Conservation (phyloP, 2,888 invertebrate genomes). For the Colletes collaris region DNA sequence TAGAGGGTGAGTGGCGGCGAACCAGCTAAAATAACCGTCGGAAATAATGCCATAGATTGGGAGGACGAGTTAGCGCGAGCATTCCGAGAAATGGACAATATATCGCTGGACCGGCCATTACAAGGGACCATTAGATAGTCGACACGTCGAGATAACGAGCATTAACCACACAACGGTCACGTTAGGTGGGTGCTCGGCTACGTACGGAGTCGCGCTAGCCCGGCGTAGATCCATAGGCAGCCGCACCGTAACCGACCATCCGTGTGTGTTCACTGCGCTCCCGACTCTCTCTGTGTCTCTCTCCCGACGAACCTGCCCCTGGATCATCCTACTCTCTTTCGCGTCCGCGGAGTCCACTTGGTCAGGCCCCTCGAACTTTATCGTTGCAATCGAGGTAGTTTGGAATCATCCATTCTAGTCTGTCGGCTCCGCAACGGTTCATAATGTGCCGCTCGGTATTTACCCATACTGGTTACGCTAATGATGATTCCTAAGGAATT, state of each 20-base stretch:
- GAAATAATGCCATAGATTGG: slow-evolving; percentile 77
- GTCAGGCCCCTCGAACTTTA: slow-evolving; percentile 22
- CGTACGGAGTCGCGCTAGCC: slow-evolving; percentile 60
- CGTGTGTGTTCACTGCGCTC: slow-evolving; percentile 23
- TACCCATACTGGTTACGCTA: slow-evolving; percentile 20
- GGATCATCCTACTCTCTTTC: not conserved
- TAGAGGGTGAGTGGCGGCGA: slow-evolving; percentile 25
- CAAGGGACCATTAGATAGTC: slow-evolving; percentile 82
- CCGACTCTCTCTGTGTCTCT: not conserved
- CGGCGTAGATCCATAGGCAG: slow-evolving; percentile 61
- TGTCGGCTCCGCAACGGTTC: slow-evolving; percentile 13
- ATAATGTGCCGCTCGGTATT: slow-evolving; percentile 18
- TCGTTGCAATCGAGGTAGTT: slow-evolving; percentile 22
- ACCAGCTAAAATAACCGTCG: slow-evolving; percentile 78
- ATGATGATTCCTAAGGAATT: slow-evolving; percentile 28
- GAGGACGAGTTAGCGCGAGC: slow-evolving; percentile 74
- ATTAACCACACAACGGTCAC: slow-evolving; percentile 80
- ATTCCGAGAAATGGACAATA: slow-evolving; percentile 80
- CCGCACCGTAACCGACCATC: slow-evolving; percentile 52
- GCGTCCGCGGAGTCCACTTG: not conserved
- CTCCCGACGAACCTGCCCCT: not conserved
- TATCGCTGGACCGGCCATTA: slow-evolving; percentile 81
- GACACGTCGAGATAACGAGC: slow-evolving; percentile 83
- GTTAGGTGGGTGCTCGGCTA: slow-evolving; percentile 70
- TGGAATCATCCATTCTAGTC: slow-evolving; percentile 29